A percentile compares a stretch with the other conserved stretches of the same genome.
Conservation (phyloP, 2,797 vertebrate genomes). For the Poeciliopsis presidionis region DNA sequence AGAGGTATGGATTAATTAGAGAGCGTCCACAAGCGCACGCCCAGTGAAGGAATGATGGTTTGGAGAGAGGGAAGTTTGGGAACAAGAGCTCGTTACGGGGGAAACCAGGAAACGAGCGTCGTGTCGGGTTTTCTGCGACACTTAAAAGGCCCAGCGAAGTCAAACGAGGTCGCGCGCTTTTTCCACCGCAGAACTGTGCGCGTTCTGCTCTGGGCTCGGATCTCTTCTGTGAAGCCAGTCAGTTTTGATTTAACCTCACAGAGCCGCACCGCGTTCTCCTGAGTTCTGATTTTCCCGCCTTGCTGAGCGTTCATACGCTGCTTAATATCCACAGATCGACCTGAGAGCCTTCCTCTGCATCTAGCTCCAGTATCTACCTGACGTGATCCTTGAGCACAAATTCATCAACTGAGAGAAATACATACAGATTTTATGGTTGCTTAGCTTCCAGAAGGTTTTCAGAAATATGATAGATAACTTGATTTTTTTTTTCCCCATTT, state of each 20-base stretch:
- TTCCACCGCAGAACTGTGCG: constrained; percentile 29
- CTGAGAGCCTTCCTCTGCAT: constrained; percentile 17
- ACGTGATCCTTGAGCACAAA: constrained; percentile 6
- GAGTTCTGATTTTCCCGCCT: constrained; percentile 2
- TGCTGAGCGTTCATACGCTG: constrained; percentile 21
- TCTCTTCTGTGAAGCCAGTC: constrained; percentile 13
- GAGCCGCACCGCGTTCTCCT: background rate
- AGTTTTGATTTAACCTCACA: constrained; percentile 13
- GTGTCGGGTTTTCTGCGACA: constrained; percentile 28
- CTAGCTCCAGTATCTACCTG: constrained; percentile 11
- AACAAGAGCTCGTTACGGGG: constrained; percentile 37
- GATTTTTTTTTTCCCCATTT: background rate
- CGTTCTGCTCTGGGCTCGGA: constrained; percentile 2
- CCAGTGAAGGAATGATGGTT: constrained; percentile 27
- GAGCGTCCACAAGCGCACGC: constrained; percentile 50
- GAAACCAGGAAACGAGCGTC: constrained; percentile 46
- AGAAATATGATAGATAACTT: constrained; percentile 6
- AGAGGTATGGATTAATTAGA: constrained; percentile 78
- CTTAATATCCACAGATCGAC: constrained; percentile 28
- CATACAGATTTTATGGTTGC: background rate
- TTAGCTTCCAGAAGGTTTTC: background rate
- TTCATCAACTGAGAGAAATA: background rate
- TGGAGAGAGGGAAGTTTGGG: constrained; percentile 16
- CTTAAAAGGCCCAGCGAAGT: constrained; percentile 49
- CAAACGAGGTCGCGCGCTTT: constrained; percentile 34